Conservation (phyloP, 2,113 vertebrate genomes). For the Verasper variegatus region DNA sequence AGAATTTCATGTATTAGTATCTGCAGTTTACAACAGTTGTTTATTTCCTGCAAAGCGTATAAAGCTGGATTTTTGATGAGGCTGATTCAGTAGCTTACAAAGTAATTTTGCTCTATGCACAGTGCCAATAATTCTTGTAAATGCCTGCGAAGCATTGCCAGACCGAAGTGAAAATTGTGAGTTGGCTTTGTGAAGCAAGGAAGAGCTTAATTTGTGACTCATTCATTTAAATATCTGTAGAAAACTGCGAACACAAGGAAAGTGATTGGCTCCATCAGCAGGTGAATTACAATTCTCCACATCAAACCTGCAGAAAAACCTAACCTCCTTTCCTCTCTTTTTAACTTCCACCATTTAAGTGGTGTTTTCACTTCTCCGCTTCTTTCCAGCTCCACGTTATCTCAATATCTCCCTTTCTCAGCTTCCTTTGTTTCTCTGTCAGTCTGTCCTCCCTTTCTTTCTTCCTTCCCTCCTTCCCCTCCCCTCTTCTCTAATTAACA, state of each 20-base stretch:
- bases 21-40: not conserved
- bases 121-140: conserved; percentile 7
- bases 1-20: conserved; percentile 5
- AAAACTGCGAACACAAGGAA: not conserved
- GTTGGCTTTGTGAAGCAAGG: conserved; percentile 18
- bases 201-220: conserved; percentile 23
- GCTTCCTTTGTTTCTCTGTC: not conserved
- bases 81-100: not conserved
- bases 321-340: not conserved
- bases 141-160: conserved; percentile 15
- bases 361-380: not conserved
- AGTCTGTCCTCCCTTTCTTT: conserved; percentile 2
- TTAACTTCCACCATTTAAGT: not conserved
- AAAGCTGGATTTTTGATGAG: not conserved
- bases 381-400: not conserved
- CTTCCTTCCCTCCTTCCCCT: conserved; percentile 4
- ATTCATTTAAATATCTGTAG: not conserved
- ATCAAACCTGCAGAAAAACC: conserved; percentile 9
- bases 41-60: not conserved
- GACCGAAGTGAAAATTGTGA: conserved; percentile 19
- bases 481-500: conserved; percentile 61
- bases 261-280: not conserved
- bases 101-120: conserved; percentile 1
- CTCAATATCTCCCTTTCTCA: not conserved
- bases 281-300: not conserved